Evolutionary conservation across 2,797 vertebrate species (phyloP), one percentile per base, ranked within the genome.

Genomic region (Gymnodraco acuticeps): DNA sequence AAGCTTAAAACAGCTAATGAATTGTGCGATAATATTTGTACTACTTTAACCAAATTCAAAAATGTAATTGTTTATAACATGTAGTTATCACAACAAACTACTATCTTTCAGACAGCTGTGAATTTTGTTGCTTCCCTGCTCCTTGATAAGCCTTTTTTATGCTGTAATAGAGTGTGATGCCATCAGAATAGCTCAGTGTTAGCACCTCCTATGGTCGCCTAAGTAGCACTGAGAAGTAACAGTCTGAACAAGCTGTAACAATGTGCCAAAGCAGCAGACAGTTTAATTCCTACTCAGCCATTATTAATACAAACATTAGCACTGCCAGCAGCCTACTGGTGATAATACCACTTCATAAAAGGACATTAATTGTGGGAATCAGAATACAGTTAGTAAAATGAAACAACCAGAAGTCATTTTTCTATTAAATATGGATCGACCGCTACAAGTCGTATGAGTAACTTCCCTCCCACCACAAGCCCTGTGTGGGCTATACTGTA

Each of bases 401-500:
- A 55, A 45, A 78, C 52, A 5, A 73, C 19, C 42, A 58, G n/a
- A 76, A 85, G 64, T 78, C 77, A 64, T 43, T 33, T 42, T 52
- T 77, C 64, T 73, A 14, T 75, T 53, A 73, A 77, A 50, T 65
- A 64, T 59, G 64, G 83, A 87, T 73, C 48, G 60, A 65, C 45
- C 67, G 16, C 74, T 79, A 61, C 76, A 60, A 77, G 67, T 78
- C 17, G 69, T 87, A 78, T 91, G 89, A 92, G 80, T 86, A 91
- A 90, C 1, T 69, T 77, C 69, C 58, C 77, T 87, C 80, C 90
- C 71, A 87, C 90, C 68, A 67, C 56, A 45, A 46, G 19, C 50
- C 64, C 6, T 70, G 58, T 56, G 88, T 89, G 47, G 88, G 85
- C 74, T 47, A 82, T 53, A 27, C 23, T 27, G 23, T 27, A 50